Conservation (phyloP, 2,888 invertebrate genomes). For the Ctenicera cuprea region DNA sequence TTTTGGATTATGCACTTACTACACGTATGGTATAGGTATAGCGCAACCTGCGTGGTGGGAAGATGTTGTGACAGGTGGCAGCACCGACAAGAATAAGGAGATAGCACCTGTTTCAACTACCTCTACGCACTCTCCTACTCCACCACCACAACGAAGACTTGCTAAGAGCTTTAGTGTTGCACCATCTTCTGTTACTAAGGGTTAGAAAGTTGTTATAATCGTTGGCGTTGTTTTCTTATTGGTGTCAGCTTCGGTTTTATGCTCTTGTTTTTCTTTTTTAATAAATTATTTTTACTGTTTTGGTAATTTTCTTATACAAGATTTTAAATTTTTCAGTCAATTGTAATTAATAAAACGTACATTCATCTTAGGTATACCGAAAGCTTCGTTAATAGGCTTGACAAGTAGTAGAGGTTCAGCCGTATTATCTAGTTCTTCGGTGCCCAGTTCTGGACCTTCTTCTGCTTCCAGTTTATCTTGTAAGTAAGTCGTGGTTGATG, state of each 20-base stretch:
- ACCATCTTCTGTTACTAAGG: slow-evolving; percentile 81
- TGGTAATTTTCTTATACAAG: slow-evolving; percentile 25
- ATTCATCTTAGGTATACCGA: slow-evolving; percentile 83
- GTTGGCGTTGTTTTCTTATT: slow-evolving; percentile 17
- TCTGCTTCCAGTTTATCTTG: slow-evolving; percentile 81
- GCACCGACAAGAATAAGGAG: slow-evolving; percentile 71
- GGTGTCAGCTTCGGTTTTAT: background rate
- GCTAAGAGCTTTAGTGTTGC: slow-evolving; percentile 95
- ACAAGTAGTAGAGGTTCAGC: slow-evolving; percentile 84
- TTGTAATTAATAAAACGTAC: too few species aligned
- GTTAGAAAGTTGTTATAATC: slow-evolving; percentile 64
- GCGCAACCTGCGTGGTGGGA: slow-evolving; percentile 74
- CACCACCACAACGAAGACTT: slow-evolving; percentile 90
- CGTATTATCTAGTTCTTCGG: slow-evolving; percentile 78
- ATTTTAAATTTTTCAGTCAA: too few species aligned
- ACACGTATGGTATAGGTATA: slow-evolving; percentile 70
- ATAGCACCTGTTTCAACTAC: slow-evolving; percentile 60
- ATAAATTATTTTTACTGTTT: background rate
- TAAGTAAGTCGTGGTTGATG: slow-evolving; percentile 69
- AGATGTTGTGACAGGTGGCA: slow-evolving; percentile 71
- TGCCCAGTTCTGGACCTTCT: slow-evolving; percentile 83
- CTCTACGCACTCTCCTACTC: slow-evolving; percentile 83
- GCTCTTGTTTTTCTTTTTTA: slow-evolving; percentile 18
- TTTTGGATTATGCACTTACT: slow-evolving; percentile 49
- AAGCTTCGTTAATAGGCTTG: slow-evolving; percentile 86